Evolutionary conservation across 2,888 invertebrate species (phyloP).

Genomic region (Scaptomyza polygonia): DNA sequence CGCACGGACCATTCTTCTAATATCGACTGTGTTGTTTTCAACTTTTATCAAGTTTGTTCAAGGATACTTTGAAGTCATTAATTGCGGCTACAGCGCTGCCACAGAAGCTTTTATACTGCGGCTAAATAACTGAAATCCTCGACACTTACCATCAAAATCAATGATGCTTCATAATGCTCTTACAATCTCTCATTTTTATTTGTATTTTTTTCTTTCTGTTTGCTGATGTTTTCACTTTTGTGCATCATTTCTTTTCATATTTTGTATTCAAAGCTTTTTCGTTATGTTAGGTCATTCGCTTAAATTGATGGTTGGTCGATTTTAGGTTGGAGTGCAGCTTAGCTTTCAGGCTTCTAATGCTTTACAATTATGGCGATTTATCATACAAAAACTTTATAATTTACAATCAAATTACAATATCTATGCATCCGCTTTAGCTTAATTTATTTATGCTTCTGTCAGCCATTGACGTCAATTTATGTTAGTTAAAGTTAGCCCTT

Average conservation of each 20-base stretch:
- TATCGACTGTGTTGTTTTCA: slow-evolving; percentile 9
- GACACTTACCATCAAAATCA: slow-evolving; percentile 34
- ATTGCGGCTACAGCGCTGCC: slow-evolving; percentile 32
- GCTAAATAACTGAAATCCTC: slow-evolving; percentile 14
- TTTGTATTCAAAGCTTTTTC: slow-evolving; percentile 7
- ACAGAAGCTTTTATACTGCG: slow-evolving; percentile 20
- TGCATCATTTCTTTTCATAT: slow-evolving; percentile 14
- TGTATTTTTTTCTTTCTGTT: no score
- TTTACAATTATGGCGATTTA: neutral
- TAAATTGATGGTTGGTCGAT: neutral
- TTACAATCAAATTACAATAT: no score
- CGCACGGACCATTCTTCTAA: slow-evolving; percentile 27
- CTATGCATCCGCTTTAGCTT: no score
- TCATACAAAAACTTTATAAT: no score
- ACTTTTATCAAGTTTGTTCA: slow-evolving; percentile 26
- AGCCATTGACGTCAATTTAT: no score
- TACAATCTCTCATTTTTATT: slow-evolving; percentile 9
- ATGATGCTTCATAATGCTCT: slow-evolving; percentile 24
- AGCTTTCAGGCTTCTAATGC: neutral
- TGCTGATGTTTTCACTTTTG: slow-evolving; percentile 11
- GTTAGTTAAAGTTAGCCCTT: neutral
- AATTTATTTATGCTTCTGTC: no score
- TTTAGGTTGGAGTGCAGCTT: neutral
- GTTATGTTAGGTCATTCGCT: slow-evolving; percentile 1
- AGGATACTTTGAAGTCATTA: slow-evolving; percentile 39